Evolutionary conservation across 2,797 vertebrate genomes (phyloP).

Genomic region (Kryptopterus vitreolus): DNA sequence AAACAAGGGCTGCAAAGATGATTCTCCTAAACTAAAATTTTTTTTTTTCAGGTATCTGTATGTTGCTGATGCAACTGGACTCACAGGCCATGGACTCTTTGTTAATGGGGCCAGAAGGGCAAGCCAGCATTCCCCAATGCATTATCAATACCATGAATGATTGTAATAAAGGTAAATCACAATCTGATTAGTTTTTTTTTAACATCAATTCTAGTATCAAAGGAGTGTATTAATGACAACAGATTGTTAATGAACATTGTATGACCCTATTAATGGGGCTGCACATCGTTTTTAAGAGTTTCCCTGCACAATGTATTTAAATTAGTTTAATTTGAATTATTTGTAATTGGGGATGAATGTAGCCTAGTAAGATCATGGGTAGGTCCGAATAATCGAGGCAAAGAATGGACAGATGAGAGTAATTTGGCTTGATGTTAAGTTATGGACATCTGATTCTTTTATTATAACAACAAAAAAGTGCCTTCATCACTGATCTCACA

Average conservation of each 20-base stretch:
- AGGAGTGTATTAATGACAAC: too few relatives aligned
- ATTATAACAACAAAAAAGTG: too few relatives aligned
- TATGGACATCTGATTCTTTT: too few relatives aligned
- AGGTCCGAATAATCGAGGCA: too few relatives aligned
- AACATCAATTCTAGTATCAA: not conserved
- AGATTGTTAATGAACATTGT: not conserved
- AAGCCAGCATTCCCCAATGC: conserved; percentile 80
- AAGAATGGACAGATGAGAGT: too few relatives aligned
- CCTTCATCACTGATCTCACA: not conserved
- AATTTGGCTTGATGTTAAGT: too few relatives aligned
- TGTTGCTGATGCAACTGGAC: conserved; percentile 83
- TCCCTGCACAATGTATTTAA: not conserved
- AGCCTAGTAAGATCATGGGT: not conserved
- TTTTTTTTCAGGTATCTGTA: conserved; percentile 77
- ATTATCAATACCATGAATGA: conserved; percentile 81
- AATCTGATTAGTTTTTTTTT: too few relatives aligned
- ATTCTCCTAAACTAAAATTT: not conserved
- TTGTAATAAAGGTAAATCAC: conserved; percentile 67
- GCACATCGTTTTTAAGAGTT: not conserved
- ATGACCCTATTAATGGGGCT: not conserved
- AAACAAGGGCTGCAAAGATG: not conserved
- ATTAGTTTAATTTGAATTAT: not conserved
- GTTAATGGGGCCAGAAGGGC: conserved; percentile 75
- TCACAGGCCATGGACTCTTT: conserved; percentile 85
- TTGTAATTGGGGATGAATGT: not conserved